Evolutionary conservation across 1,140 invertebrate genomes (phyloP), one percentile per base, ranked within the genome.

Genomic region (Lysiphlebus fabarum): DNA sequence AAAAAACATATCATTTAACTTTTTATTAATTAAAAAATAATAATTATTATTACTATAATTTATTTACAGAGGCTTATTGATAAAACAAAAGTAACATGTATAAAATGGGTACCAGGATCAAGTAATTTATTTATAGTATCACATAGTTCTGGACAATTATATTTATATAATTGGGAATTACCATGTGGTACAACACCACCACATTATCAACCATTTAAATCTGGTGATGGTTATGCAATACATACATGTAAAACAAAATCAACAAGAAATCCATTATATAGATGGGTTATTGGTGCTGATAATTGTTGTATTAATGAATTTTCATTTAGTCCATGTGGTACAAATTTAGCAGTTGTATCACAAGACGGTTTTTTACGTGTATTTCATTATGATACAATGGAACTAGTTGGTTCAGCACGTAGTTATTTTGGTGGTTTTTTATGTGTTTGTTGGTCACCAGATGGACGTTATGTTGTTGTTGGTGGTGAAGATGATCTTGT

Each of bases 401-500:
- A 99, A 73, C 79, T 98, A 48, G 82, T 97, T 38, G 93, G 93
- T 0, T 83, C 90, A 50, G 93, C 90, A 61, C 85, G 95, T 66
- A 96, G 94, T 67, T 99, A 99, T 76, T 99, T 99, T 81, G 97
- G 97, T 53, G 96, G 96, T 33, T 88, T 93, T 69, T 73, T 92
- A 11, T 99, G 96, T 77, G 93, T 99, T 11, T 94, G 94, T 72
- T 99, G 98, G 98, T 96, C 95, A 12, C 95, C 95, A 0, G 96
- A 99, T 80, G 90, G 93, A 7, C 90, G 90, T 70, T 95, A 96
- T 70, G 90, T 99, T 42, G 96, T 96, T 3, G 93, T 94, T 2
- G 97, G 97, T 5, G 98, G 98, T 26, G 96, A 99, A 80, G 98
- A 99, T 81, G 97, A 99, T 79, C 81, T 99, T 42, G 90, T 99